phyloP scores from a whole-genome alignment of 2,797 vertebrate species.

The Scolopax rusticola region DNA sequence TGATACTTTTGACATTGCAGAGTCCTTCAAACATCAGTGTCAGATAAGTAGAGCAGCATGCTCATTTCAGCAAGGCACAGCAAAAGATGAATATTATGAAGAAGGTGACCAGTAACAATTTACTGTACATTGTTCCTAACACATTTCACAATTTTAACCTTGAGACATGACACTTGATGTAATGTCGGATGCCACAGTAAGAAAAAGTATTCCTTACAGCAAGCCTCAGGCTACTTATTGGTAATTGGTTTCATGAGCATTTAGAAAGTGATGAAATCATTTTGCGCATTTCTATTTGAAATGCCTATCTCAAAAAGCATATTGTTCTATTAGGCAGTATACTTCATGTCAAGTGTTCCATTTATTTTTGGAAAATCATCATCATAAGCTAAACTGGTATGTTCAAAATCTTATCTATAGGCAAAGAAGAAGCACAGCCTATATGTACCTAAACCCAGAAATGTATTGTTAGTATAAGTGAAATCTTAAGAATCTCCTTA shows the following conservation, averaged over 20 bases:
- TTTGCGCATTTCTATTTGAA: conserved; percentile 29
- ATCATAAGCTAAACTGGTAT: background rate
- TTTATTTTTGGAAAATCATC: background rate
- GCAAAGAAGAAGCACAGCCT: background rate
- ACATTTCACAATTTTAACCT: conserved; percentile 19
- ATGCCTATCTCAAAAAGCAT: background rate
- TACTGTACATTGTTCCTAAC: background rate
- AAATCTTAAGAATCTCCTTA: background rate
- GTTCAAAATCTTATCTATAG: background rate
- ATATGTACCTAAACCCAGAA: background rate
- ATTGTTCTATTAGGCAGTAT: background rate
- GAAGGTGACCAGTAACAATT: conserved; percentile 7
- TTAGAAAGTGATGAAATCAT: background rate
- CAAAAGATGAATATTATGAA: background rate
- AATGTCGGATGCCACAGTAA: background rate
- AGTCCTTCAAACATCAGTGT: background rate
- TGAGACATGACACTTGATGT: conserved; percentile 3
- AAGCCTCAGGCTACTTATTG: conserved; percentile 18
- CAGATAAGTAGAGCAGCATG: background rate
- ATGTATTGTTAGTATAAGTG: background rate
- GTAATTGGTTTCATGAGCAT: conserved; percentile 29
- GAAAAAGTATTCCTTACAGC: background rate
- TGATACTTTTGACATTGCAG: background rate
- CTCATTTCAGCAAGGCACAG: background rate
- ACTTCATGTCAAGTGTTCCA: background rate